Evolutionary conservation across 2,113 vertebrate genomes (phyloP).

Genomic region (Otocyon megalotis): DNA sequence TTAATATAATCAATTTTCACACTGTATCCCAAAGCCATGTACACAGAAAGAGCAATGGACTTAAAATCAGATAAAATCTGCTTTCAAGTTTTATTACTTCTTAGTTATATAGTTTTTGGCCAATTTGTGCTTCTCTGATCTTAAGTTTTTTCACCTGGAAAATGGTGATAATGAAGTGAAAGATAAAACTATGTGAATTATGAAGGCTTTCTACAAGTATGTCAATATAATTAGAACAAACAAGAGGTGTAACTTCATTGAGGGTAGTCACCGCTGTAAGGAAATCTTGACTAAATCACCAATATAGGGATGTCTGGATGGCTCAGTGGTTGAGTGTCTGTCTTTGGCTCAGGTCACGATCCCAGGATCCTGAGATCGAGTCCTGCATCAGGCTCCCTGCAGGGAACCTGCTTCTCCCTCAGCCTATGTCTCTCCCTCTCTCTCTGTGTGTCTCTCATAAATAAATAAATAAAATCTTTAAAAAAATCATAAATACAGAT

Average conservation of each 20-base stretch:
- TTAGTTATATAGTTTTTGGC: neutral
- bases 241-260: neutral
- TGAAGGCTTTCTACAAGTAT: neutral
- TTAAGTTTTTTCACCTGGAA: neutral
- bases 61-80: slow-evolving; percentile 47
- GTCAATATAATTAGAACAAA: neutral
- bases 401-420: too few relatives aligned
- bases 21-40: slow-evolving; percentile 6
- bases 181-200: neutral
- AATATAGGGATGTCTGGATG: neutral
- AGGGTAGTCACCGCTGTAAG: neutral
- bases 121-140: slow-evolving; percentile 4
- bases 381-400: too few relatives aligned
- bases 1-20: slow-evolving; percentile 70
- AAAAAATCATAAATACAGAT: neutral
- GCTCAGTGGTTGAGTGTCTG: too few relatives aligned
- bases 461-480: too few relatives aligned
- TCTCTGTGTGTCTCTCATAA: too few relatives aligned
- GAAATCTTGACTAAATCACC: neutral
- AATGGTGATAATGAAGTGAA: neutral
- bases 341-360: too few relatives aligned
- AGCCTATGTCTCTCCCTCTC: too few relatives aligned
- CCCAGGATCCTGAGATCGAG: too few relatives aligned
- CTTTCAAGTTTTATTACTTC: neutral
- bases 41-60: neutral